Evolutionary conservation across 2,113 vertebrate genomes (phyloP).

Genomic region (Tretioscincus oriximinensis): DNA sequence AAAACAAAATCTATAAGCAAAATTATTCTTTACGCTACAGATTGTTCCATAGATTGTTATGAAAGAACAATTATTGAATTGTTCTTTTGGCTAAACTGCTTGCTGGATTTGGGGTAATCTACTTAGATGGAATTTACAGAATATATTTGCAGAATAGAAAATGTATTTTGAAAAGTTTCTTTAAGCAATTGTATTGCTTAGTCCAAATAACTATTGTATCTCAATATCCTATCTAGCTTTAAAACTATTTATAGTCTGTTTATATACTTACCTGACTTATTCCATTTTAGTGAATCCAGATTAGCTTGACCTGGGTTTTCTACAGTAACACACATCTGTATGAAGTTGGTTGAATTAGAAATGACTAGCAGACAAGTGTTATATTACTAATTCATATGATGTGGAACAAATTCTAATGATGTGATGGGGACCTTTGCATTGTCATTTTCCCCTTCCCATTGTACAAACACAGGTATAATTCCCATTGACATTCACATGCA

Average conservation of each 20-base stretch:
- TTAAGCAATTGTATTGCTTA: slow-evolving; percentile 30
- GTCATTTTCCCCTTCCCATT: too few species aligned
- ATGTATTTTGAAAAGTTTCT: slow-evolving; percentile 31
- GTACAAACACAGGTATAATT: too few species aligned
- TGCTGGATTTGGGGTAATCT: slow-evolving; percentile 32
- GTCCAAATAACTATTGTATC: background rate
- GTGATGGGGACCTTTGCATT: too few species aligned
- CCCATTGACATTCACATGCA: too few species aligned
- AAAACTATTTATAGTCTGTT: slow-evolving; percentile 8
- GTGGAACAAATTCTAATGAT: too few species aligned
- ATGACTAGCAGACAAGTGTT: too few species aligned
- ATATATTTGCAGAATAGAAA: slow-evolving; percentile 43
- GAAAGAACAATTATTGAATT: slow-evolving; percentile 58
- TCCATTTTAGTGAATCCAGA: too few species aligned
- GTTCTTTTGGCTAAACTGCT: slow-evolving; percentile 57
- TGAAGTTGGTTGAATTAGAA: too few species aligned
- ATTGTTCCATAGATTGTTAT: slow-evolving; percentile 59
- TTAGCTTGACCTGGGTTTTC: too few species aligned
- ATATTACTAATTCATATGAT: too few species aligned
- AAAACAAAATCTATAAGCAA: slow-evolving; percentile 71
- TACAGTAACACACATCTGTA: too few species aligned
- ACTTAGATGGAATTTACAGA: slow-evolving; percentile 51
- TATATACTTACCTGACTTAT: too few species aligned
- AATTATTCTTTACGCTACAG: slow-evolving; percentile 51
- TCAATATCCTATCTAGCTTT: background rate